Evolutionary conservation across 2,888 invertebrate genomes (phyloP).

Genomic region (Dione juno): DNA sequence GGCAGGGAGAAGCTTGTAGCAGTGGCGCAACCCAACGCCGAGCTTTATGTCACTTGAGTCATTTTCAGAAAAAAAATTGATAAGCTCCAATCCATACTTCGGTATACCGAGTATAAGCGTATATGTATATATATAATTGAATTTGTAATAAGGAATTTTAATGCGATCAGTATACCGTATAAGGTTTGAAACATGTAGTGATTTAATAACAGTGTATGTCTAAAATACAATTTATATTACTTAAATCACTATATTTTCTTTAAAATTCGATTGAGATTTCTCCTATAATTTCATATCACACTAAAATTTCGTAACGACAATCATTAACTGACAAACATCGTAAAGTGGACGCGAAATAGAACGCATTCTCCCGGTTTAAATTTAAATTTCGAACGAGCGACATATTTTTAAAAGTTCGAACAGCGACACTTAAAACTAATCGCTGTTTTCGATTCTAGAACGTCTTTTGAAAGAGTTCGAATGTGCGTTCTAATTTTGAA

Average conservation of each 20-base stretch:
- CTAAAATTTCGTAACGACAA: constrained; percentile 69
- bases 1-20: background rate
- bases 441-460: constrained; percentile 82
- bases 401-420: constrained; percentile 83
- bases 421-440: constrained; percentile 80
- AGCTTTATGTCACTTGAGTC: too few species aligned
- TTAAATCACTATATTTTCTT: constrained; percentile 2
- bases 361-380: constrained; percentile 77
- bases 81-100: too few species aligned
- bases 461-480: constrained; percentile 79
- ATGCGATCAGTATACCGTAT: too few species aligned
- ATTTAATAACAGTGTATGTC: too few species aligned
- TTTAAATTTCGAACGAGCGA: constrained; percentile 78
- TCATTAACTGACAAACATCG: constrained; percentile 79
- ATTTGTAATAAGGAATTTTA: too few species aligned
- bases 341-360: constrained; percentile 79
- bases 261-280: constrained; percentile 38
- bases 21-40: too few species aligned
- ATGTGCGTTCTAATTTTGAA: constrained; percentile 77
- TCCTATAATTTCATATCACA: constrained; percentile 67
- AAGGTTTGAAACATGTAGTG: too few species aligned
- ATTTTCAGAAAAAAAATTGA: too few species aligned
- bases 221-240: background rate
- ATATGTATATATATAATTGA: too few species aligned
- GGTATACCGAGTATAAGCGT: too few species aligned